Evolutionary conservation across 2,113 vertebrate genomes (phyloP), one percentile per base, ranked within the genome.

Genomic region (Thryonomys swinderianus): DNA sequence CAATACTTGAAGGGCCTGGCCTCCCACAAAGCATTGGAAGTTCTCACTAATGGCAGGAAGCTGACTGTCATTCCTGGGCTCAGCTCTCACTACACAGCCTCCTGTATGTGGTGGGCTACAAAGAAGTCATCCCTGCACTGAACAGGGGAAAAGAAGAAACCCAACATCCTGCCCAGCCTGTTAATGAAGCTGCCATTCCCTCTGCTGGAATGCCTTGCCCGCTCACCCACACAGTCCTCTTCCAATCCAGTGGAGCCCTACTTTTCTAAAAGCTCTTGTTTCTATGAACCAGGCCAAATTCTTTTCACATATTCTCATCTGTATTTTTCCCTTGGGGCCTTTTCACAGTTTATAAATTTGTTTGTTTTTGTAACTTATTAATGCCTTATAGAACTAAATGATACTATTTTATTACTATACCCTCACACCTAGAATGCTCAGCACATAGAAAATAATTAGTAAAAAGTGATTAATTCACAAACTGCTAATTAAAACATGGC

Each of bases 391-490:
- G 8, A 61, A 59, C 51, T 27, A 42, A 27, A 0, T 55, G 40
- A 69, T 32, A 84, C 82, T 88, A 69, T 84, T 45, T 94, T 71
- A 21, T 53, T 79, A 62, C 18, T 42, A 3, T 66, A 45, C 27
- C 7, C 45, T 37, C 14, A 12, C 12, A 64, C 42, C 7, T 51
- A 85, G 40, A 55, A 18, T 3, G 7, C 18, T 83, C 5, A 42
- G 64, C n/a, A 90, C 45, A 74, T 48, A 91, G 88, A 89, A 95
- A n/a, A 13, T 42, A 84, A 42, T 92, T 87, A 74, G 82, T 91
- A 95, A 90, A 88, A 89, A 90, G 23, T 71, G 76, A 45, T 16
- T 71, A 88, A 59, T 55, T 85, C 66, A 73, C 74, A 78, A 53
- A 78, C 79, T 55, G 20, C 10, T 57, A 37, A 81, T 66, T 73